Conservation (phyloP, 2,888 invertebrate genomes). For the Penaeus monodon region DNA sequence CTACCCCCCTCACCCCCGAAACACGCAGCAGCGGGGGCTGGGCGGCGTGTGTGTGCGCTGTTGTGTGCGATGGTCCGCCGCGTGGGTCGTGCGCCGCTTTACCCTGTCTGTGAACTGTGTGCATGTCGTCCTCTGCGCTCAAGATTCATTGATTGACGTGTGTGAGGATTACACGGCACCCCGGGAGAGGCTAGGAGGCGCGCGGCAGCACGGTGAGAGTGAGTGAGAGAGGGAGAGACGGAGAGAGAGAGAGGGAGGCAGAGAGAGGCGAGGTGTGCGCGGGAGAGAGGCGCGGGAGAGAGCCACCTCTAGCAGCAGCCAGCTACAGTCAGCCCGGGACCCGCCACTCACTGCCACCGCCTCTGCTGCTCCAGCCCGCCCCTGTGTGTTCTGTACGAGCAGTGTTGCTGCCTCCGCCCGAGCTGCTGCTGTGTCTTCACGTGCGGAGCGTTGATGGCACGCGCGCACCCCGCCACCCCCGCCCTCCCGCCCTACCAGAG, state of each 20-base stretch:
- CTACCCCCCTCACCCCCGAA: constrained; percentile 13
- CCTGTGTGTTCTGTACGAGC: not conserved
- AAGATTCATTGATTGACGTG: constrained; percentile 60
- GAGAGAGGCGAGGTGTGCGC: constrained; percentile 40
- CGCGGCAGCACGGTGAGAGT: constrained; percentile 36
- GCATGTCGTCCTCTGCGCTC: constrained; percentile 42
- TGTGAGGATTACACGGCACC: constrained; percentile 60
- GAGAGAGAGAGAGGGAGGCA: constrained; percentile 30
- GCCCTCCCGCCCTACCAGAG: constrained; percentile 11
- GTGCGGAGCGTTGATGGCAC: constrained; percentile 39
- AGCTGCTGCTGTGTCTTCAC: constrained; percentile 30
- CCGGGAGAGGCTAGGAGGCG: constrained; percentile 64
- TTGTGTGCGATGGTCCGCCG: constrained; percentile 35
- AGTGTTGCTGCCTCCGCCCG: constrained; percentile 20
- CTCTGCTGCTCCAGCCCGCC: constrained; percentile 25
- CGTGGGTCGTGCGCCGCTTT: constrained; percentile 27
- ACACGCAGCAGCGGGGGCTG: constrained; percentile 14
- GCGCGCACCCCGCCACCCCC: constrained; percentile 24
- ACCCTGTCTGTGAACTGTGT: not conserved
- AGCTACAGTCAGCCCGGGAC: constrained; percentile 41
- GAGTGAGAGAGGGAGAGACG: constrained; percentile 24
- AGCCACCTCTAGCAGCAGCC: constrained; percentile 27
- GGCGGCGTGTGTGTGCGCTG: constrained; percentile 37
- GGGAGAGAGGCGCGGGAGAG: constrained; percentile 51
- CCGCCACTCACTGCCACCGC: constrained; percentile 35